A percentile compares a stretch with the other conserved stretches of the same genome.
Conservation (phyloP, 2,797 vertebrate species). For the Phrynocephalus guinanensis region DNA sequence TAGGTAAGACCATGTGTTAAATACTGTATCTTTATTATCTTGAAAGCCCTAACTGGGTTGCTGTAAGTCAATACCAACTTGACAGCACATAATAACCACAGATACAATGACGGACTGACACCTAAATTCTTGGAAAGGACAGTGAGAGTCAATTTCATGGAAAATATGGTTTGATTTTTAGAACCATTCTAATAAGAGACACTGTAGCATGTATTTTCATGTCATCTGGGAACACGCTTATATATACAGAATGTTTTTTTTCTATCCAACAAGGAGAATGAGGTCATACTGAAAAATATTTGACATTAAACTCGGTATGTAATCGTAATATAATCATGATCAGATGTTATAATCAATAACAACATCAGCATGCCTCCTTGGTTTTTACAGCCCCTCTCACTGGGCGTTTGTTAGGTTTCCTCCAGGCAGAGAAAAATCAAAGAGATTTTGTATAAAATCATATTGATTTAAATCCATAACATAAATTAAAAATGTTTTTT, state of each 20-base stretch:
- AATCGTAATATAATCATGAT: no score
- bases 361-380: neutral
- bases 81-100: no score
- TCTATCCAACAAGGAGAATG: neutral
- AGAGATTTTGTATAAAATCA: no score
- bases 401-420: neutral
- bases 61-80: no score
- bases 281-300: neutral
- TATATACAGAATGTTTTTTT: neutral
- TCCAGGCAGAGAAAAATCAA: no score
- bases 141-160: neutral
- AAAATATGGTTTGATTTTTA: neutral
- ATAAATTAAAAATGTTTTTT: no score
- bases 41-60: neutral
- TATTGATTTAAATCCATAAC: no score
- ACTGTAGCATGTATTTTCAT: no score
- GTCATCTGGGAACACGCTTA: neutral
- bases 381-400: neutral
- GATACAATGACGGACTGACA: neutral
- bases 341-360: no score
- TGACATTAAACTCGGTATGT: neutral
- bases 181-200: neutral
- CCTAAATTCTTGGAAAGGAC: neutral
- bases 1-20: no score
- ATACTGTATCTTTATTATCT: no score